Evolutionary conservation across 2,797 vertebrate genomes (phyloP), one percentile per base, ranked within the genome.

Genomic region (Florisuga fusca): DNA sequence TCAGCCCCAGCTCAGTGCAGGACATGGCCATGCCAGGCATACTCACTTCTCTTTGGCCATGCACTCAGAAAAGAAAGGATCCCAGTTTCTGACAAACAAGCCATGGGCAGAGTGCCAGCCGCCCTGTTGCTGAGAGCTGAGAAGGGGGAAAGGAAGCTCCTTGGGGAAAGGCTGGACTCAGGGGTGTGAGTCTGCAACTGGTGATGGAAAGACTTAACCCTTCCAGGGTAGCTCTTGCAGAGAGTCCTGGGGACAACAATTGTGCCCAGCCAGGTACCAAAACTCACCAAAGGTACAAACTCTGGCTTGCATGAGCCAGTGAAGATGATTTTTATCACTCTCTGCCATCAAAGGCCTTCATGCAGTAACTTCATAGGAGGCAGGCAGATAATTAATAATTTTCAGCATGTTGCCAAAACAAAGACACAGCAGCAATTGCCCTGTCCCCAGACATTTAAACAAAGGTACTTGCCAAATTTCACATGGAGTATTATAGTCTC

Each of bases 51-150:
- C 45, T 54, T 75, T 16, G 29, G 82, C 86, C 84, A 26, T 26
- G 7, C 19, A 36, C 77, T 96, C 41, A 21, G 92, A 84, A 82
- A 38, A 88, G 78, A 72, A 94, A 89, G 53, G 76, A 94, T 50
- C 50, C n/a, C 36, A 26, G 84, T 81, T 93, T 81, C 79, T 83
- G 94, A 69, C 71, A 97, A 96, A 80, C 81, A 69, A 82, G 59
- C 67, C 27, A 10, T 41, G 85, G 96, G 95, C 89, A 79, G 41
- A 33, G 23, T 1, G 76, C 96, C 97, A 97, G 84, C 36, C 29
- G 48, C 41, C 69, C 64, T 2, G 46, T 84, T 92, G 93, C 95
- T 95, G 89, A 91, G 53, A 50, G 45, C 50, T 48, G 62, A 88
- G 15, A 46, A 75, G 69, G 16, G 8, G 72, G 64, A 94, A 93